Evolutionary conservation across 2,888 invertebrate genomes (phyloP).

Genomic region (Rhimphoctona megacephalus): DNA sequence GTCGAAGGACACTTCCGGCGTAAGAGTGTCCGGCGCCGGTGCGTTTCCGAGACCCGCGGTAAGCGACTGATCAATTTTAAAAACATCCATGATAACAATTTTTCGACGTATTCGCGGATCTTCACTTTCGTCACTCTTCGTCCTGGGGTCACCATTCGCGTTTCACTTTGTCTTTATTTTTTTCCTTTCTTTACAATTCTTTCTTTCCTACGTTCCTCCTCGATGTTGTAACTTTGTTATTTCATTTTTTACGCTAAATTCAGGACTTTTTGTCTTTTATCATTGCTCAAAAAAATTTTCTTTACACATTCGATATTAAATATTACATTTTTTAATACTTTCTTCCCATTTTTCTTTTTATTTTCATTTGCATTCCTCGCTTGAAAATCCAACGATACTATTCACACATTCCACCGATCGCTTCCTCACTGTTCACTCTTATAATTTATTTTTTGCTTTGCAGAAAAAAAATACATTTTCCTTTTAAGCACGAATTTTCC

Average conservation of each 20-base stretch:
- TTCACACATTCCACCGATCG: background rate
- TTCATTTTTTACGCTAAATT: background rate
- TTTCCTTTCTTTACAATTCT: background rate
- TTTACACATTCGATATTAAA: no score
- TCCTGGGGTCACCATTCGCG: constrained; percentile 77
- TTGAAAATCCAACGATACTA: background rate
- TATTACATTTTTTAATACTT: background rate
- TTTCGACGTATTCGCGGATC: constrained; percentile 37
- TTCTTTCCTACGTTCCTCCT: background rate
- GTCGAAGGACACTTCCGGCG: constrained; percentile 90
- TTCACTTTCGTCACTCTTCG: constrained; percentile 61
- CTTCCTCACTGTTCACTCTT: background rate
- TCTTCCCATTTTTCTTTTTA: background rate
- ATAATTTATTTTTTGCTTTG: background rate
- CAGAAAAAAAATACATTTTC: background rate
- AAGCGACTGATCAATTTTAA: constrained; percentile 89
- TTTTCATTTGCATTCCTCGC: background rate
- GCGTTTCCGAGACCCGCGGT: constrained; percentile 88
- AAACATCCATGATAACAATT: constrained; percentile 88
- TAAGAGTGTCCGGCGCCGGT: constrained; percentile 87
- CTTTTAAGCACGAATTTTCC: background rate
- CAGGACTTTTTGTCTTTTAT: no score
- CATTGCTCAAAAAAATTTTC: no score
- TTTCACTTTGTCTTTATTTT: constrained; percentile 34
- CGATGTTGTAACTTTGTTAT: background rate